Conservation (phyloP, 2,888 invertebrate genomes). For the Deilephila porcellus region DNA sequence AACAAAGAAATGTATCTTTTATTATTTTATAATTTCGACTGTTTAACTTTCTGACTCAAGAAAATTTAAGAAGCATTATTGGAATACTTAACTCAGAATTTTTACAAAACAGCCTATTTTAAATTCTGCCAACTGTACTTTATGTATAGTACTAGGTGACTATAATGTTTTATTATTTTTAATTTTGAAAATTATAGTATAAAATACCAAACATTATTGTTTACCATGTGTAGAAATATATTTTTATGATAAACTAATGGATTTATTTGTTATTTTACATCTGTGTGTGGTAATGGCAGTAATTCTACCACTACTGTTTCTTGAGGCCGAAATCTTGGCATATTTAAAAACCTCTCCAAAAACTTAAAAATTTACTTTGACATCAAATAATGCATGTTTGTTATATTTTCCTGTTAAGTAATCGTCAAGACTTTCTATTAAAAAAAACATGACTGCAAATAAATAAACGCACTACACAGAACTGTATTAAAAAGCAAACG, state of each 20-base stretch:
- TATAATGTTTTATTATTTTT: background rate
- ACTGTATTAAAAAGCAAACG: too few relatives aligned
- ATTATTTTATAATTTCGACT: background rate
- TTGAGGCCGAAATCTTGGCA: background rate
- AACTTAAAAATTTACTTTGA: too few relatives aligned
- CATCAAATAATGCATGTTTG: too few relatives aligned
- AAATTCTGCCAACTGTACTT: constrained; percentile 13
- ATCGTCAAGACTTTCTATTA: too few relatives aligned
- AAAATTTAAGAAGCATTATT: background rate
- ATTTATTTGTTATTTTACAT: constrained; percentile 13
- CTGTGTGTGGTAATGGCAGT: background rate
- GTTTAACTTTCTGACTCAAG: background rate
- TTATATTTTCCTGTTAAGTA: too few relatives aligned
- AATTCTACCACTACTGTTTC: background rate
- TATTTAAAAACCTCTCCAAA: background rate
- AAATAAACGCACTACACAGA: too few relatives aligned
- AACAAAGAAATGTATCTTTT: too few relatives aligned
- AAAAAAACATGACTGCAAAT: too few relatives aligned
- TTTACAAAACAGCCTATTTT: constrained; percentile 4
- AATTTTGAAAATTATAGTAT: constrained; percentile 10
- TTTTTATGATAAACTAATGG: constrained; percentile 13
- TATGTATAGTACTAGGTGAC: background rate
- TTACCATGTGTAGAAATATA: constrained; percentile 19
- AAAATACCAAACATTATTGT: constrained; percentile 15
- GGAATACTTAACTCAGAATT: background rate